A percentile compares a stretch with the other conserved stretches of the same genome.
phyloP scores from a whole-genome alignment of 2,888 invertebrate species.

The Brachypalpus laphriformis region DNA sequence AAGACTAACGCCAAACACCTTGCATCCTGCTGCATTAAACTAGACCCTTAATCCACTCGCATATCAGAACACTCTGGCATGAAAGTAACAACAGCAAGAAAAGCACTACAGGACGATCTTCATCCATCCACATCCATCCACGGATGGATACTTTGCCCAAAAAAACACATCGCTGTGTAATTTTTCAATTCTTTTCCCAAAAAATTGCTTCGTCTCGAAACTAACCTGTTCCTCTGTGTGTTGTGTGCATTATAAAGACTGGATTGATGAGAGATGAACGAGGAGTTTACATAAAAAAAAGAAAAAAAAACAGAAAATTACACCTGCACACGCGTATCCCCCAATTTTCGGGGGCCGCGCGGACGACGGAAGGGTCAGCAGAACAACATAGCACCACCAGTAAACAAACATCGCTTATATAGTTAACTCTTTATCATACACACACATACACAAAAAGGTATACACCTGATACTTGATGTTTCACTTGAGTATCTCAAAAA shows the following conservation, averaged over 20 bases:
- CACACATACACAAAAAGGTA: not conserved
- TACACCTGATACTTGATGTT: conserved; percentile 64
- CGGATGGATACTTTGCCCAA: conserved; percentile 33
- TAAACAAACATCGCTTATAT: conserved; percentile 44
- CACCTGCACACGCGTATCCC: conserved; percentile 71
- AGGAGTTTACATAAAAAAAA: conserved; percentile 33
- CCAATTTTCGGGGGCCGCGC: conserved; percentile 54
- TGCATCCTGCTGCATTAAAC: conserved; percentile 72
- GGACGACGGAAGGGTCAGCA: conserved; percentile 40
- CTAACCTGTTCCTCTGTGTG: conserved; percentile 46
- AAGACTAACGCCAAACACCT: conserved; percentile 71
- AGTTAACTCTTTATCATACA: conserved; percentile 20
- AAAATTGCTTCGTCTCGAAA: conserved; percentile 17
- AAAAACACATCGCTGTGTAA: conserved; percentile 37
- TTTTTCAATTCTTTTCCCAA: conserved; percentile 55
- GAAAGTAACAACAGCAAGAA: conserved; percentile 49
- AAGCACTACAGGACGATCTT: conserved; percentile 41
- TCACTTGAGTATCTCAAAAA: conserved; percentile 34
- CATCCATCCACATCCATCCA: conserved; percentile 58
- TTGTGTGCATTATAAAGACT: conserved; percentile 12
- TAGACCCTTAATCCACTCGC: conserved; percentile 58
- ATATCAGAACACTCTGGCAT: conserved; percentile 33
- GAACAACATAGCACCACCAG: conserved; percentile 61
- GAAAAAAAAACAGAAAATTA: conserved; percentile 50
- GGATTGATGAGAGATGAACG: not conserved